Percentiles rank a stretch among this genome's conserved stretches.
Evolutionary conservation across 1,140 invertebrate genomes (phyloP).

Genomic region (Drosophila subpulchrella): DNA sequence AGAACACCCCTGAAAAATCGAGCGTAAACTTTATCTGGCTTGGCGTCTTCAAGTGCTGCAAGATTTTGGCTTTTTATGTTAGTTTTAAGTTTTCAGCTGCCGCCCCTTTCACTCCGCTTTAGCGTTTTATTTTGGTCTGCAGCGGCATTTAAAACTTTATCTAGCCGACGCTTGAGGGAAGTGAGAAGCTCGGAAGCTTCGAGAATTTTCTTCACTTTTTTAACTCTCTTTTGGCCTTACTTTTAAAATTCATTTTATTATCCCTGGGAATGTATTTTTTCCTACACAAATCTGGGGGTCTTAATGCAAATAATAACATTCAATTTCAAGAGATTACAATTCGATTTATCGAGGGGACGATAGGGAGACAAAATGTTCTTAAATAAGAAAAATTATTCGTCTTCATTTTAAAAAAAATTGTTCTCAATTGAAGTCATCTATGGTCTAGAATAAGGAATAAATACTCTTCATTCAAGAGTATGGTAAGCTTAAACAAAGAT

Average conservation of each 20-base stretch:
- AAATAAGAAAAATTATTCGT: no score
- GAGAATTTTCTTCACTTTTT: conserved; percentile 12
- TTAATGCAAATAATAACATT: conserved; percentile 21
- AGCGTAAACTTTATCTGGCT: conserved; percentile 74
- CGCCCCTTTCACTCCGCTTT: conserved; percentile 1
- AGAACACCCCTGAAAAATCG: conserved; percentile 50
- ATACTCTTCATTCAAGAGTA: no score
- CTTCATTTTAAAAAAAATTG: no score
- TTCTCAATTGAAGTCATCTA: no score
- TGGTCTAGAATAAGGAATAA: no score
- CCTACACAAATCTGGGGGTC: neutral
- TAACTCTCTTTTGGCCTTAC: conserved; percentile 26
- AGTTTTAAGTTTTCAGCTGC: conserved; percentile 64
- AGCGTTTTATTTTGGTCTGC: conserved; percentile 39
- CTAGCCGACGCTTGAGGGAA: conserved; percentile 11
- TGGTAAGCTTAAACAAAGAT: no score
- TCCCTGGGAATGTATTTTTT: conserved; percentile 1
- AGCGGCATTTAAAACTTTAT: conserved; percentile 80
- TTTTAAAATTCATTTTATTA: conserved; percentile 72
- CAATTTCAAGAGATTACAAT: conserved; percentile 33
- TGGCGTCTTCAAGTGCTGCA: conserved; percentile 54
- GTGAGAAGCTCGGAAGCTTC: conserved; percentile 1
- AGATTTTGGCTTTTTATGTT: conserved; percentile 78
- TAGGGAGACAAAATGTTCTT: neutral
- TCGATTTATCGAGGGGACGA: conserved; percentile 18